A percentile compares a stretch with the other conserved stretches of the same genome.
phyloP scores from a whole-genome alignment of 2,113 vertebrate genomes.

The Lonchura striata region DNA sequence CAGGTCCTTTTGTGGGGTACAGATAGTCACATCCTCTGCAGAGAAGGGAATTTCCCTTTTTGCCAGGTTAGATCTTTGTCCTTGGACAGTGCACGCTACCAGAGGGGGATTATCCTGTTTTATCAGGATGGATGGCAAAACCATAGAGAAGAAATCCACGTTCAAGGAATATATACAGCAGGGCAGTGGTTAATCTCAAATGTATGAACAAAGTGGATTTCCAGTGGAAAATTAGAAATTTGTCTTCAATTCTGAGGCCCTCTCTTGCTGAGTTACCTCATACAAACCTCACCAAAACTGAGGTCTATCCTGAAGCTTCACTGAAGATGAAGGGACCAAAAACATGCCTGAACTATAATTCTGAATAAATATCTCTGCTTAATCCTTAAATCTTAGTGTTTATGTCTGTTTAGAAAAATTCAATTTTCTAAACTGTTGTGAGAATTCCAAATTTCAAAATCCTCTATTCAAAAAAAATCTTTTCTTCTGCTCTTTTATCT shows the following conservation, averaged over 20 bases:
- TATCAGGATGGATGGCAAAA: background rate
- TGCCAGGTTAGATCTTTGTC: background rate
- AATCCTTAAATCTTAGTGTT: background rate
- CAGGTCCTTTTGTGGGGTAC: background rate
- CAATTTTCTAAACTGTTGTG: background rate
- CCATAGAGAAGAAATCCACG: background rate
- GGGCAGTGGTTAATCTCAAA: background rate
- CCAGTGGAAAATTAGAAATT: background rate
- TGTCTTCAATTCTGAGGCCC: background rate
- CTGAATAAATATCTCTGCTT: background rate
- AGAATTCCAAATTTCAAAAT: background rate
- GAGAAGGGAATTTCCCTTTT: background rate
- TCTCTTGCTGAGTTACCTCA: background rate
- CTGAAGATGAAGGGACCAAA: background rate
- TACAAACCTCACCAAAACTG: background rate
- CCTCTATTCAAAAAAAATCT: background rate
- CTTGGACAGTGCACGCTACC: background rate
- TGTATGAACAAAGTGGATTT: background rate
- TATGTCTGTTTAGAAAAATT: background rate
- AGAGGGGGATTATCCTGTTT: background rate
- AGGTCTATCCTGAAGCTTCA: background rate
- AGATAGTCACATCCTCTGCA: background rate
- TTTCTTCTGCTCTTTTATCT: background rate
- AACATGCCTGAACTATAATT: background rate
- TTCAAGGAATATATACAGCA: background rate